These are phyloP conservation scores for Microtus montanus DNA, from an alignment of 2,113 vertebrate species.

Conservation along the genomic window DNA sequence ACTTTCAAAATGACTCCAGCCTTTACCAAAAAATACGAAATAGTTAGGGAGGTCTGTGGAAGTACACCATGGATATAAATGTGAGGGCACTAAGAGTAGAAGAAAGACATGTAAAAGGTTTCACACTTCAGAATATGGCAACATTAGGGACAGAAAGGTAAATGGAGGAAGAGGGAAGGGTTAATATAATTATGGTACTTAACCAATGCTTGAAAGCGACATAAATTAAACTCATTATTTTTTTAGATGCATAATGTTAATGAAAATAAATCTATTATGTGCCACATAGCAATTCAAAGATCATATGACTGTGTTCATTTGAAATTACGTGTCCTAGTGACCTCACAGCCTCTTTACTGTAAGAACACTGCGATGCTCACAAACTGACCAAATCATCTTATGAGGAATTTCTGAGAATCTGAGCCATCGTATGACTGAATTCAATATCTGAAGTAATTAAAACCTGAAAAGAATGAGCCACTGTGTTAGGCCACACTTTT, in stretches of 20 bases:
- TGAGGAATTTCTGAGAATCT: background rate
- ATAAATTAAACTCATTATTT: background rate
- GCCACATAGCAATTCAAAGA: background rate
- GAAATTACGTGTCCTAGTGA: background rate
- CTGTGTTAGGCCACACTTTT: background rate
- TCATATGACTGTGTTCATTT: background rate
- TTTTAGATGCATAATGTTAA: background rate
- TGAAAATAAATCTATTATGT: background rate
- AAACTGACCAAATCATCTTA: background rate
- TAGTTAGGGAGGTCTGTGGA: background rate
- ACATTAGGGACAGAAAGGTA: background rate
- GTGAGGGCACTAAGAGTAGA: background rate
- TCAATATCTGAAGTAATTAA: constrained; percentile 4
- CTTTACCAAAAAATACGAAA: background rate
- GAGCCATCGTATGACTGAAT: background rate
- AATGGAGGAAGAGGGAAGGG: no score
- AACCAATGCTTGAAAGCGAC: background rate
- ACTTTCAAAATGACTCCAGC: background rate
- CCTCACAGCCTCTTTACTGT: background rate
- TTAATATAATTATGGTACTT: background rate
- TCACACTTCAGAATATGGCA: background rate
- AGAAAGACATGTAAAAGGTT: background rate
- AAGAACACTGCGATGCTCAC: background rate
- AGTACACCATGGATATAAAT: background rate
- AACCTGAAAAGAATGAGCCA: background rate